Conservation (phyloP, 2,888 invertebrate species). For the Allacma fusca region DNA sequence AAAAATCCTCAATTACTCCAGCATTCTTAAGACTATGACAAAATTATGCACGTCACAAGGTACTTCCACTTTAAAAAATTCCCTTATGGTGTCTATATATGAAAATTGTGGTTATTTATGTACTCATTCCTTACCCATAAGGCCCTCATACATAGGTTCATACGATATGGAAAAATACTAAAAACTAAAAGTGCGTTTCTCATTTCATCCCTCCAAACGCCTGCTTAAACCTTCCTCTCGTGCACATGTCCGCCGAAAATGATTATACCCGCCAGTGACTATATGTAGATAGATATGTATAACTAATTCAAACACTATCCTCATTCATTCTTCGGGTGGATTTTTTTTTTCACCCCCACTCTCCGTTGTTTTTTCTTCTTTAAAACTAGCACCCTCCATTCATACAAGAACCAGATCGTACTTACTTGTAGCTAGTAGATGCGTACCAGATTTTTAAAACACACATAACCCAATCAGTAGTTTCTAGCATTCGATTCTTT, state of each 20-base stretch:
- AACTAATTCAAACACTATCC: background rate
- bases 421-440: background rate
- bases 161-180: background rate
- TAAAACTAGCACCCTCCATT: conserved; percentile 32
- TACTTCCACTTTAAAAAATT: too few relatives aligned
- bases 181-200: conserved; percentile 12
- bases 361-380: conserved; percentile 51
- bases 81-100: too few relatives aligned
- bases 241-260: conserved; percentile 18
- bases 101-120: too few relatives aligned
- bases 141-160: too few relatives aligned
- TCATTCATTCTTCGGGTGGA: conserved; percentile 48
- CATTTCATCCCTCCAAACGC: conserved; percentile 1
- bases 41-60: too few relatives aligned
- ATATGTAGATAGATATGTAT: background rate
- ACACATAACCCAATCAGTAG: conserved; percentile 12
- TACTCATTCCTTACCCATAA: too few relatives aligned
- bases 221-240: background rate
- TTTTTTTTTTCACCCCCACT: conserved; percentile 41
- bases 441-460: conserved; percentile 8
- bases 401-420: background rate
- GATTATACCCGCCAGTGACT: background rate
- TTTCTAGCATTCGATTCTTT: background rate
- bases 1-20: too few relatives aligned
- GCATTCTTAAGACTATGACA: too few relatives aligned